Evolutionary conservation across 2,113 vertebrate species (phyloP), one percentile per base, ranked within the genome.

Genomic region (Pagrus major): DNA sequence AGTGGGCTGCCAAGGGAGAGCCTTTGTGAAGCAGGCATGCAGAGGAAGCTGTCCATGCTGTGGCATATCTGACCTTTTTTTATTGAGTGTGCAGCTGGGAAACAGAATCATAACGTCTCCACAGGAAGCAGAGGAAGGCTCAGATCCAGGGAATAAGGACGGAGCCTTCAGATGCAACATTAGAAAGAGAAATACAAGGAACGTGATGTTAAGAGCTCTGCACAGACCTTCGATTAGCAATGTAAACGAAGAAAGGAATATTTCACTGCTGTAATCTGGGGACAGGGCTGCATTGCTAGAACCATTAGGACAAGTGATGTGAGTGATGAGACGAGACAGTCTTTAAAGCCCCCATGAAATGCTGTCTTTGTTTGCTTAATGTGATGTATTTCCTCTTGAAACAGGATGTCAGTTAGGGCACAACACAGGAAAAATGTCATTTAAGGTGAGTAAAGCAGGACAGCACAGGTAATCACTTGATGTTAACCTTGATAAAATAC

Each of bases 81-180:
- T 81, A 86, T 85, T 78, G 72, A 81, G 81, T 44, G 78, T 80
- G 80, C 80, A 83, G 78, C 76, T 89, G 73, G 79, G 83, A 80
- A 84, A 76, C 66, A 39, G 52, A 82, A 88, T 78, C 64, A 58
- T 85, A 83, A 89, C 83, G 54, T 75, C 72, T 78, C 58, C 31
- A 77, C 84, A 90, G 87, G 86, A 89, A 86, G 85, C 69, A 74
- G 65, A 79, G 51, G 64, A 71, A 73, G 52, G 71, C 81, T 78
- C 33, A 33, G 42, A 88, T 78, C 65, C 69, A 78, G 66, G 25
- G 59, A 59, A 72, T 55, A n/a, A 86, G 69, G 88, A 86, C n/a
- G 54, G 33, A 60, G 52, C 41, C 46, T 31, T 76, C n/a, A 66
- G 69, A 86, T 75, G 75, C 25, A 67, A 68, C 72, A 21, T 9